phyloP scores from a whole-genome alignment of 2,113 vertebrate species.

The Thryonomys swinderianus region DNA sequence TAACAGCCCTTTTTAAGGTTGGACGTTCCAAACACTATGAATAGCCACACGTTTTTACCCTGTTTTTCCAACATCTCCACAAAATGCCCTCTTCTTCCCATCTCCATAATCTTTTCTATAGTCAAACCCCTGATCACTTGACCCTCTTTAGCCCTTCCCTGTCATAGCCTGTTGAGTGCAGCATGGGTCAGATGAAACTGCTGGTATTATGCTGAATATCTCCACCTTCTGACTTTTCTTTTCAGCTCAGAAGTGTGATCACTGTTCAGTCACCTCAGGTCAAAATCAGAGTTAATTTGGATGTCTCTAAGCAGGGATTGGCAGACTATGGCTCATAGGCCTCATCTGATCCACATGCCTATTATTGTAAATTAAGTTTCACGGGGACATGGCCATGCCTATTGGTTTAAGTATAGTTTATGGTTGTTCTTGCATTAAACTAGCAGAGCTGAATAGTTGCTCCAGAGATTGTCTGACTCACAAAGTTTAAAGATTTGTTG shows the following conservation, averaged over 20 bases:
- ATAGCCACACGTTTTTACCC: background rate
- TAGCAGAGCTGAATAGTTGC: constrained; percentile 1
- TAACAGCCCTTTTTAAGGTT: constrained; percentile 27
- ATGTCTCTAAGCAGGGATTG: background rate
- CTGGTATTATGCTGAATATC: background rate
- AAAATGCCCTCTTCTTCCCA: background rate
- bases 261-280: background rate
- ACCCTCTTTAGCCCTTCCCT: background rate
- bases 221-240: background rate
- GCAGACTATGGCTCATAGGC: background rate
- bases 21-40: background rate
- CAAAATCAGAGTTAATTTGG: background rate
- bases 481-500: constrained; percentile 42
- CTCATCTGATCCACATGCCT: background rate
- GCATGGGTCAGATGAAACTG: background rate
- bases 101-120: background rate
- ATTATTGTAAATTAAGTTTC: background rate
- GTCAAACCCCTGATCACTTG: background rate
- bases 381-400: background rate
- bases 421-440: background rate
- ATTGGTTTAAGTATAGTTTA: background rate
- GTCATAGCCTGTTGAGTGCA: background rate
- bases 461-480: background rate
- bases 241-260: background rate
- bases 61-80: background rate